Percentiles rank a stretch among this genome's conserved stretches.
Evolutionary conservation across 2,113 vertebrate species (phyloP).

Genomic region (Lutjanus erythropterus): DNA sequence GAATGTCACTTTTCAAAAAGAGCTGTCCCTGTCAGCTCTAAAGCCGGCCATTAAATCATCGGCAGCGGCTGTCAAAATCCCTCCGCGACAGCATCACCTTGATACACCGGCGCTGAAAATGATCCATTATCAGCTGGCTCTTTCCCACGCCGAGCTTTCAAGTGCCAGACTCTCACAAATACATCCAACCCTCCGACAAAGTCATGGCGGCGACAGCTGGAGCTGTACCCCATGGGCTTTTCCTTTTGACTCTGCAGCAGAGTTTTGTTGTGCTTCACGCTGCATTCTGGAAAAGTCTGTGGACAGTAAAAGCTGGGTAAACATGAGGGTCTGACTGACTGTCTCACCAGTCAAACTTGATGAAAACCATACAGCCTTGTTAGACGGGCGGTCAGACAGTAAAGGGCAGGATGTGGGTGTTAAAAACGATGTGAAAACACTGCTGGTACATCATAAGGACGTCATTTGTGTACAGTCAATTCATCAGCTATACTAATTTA

Average conservation of each 20-base stretch:
- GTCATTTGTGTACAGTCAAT: not conserved
- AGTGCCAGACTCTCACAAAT: conserved; percentile 41
- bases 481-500: not conserved
- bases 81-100: conserved; percentile 33
- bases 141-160: conserved; percentile 32
- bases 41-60: conserved; percentile 51
- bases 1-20: conserved; percentile 47
- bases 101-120: conserved; percentile 31
- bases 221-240: not conserved
- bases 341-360: not conserved
- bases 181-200: conserved; percentile 3
- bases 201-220: conserved; percentile 28
- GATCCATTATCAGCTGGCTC: conserved; percentile 50
- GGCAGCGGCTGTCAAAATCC: conserved; percentile 51
- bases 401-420: not conserved
- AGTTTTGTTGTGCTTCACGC: conserved; percentile 11
- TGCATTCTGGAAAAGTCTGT: not conserved
- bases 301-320: conserved; percentile 18
- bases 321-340: conserved; percentile 13
- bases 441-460: not conserved
- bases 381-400: not conserved
- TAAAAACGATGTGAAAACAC: not conserved
- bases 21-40: conserved; percentile 43
- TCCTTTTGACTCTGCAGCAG: conserved; percentile 2
- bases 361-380: conserved; percentile 6